Evolutionary conservation across 2,797 vertebrate species (phyloP), one percentile per base, ranked within the genome.

Genomic region (Echiichthys vipera): DNA sequence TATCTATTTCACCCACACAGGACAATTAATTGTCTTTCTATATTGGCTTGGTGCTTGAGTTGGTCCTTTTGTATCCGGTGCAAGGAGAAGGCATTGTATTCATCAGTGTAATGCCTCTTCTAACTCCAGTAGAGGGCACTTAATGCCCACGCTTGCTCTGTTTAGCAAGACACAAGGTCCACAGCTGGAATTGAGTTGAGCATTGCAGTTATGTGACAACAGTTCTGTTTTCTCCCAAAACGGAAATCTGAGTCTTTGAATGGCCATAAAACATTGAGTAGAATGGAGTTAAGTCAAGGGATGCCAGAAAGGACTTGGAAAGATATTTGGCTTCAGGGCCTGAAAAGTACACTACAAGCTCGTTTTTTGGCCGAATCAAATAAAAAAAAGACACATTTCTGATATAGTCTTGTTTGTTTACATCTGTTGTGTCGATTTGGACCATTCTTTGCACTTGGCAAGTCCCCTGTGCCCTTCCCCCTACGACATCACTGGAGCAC

Each of bases 71-170:
- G 9, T 53, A 30, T 65, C 51, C 22, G 36, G n/a, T 42, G 7
- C 29, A 14, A 27, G 7, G n/a, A 25, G 15, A 32, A 18, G 64
- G 29, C 2, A 1, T 20, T 17, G 14, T 37, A 27, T 2, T 51
- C 22, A 47, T 24, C 32, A 12, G 29, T 64, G 75, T 39, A 54
- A 45, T 49, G 7, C 11, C 4, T 0, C 30, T 7, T 30, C 0
- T 9, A 5, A 0, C 15, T 57, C 84, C 91, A 80, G 65, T n/a
- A 91, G 91, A 81, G 82, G 85, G 81, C 81, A 25, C 61, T 53
- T 40, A 22, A 49, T 59, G 66, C 46, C 79, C 61, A 66, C 5
- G 12, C 47, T 75, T 46, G 18, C 25, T n/a, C 10, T 6, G 12
- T 17, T 5, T 3, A 12, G 18, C 5, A 32, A 53, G 12, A n/a